phyloP scores from a whole-genome alignment of 2,113 vertebrate genomes.

The Pterophyllum scalare region DNA sequence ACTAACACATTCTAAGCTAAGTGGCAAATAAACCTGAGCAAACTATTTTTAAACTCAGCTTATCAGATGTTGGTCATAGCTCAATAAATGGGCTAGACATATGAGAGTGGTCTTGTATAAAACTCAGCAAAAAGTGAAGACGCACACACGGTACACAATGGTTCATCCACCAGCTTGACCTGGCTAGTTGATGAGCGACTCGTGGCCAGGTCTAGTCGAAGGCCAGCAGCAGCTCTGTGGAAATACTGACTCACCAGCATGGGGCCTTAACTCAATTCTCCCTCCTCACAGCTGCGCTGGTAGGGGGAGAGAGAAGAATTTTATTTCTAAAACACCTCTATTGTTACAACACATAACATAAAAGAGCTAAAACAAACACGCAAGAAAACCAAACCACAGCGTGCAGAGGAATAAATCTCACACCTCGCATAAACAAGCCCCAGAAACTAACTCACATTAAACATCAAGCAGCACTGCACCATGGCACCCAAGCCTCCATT shows the following conservation, averaged over 20 bases:
- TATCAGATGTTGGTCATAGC: not conserved
- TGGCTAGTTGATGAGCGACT: conserved; percentile 33
- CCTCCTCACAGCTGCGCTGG: conserved; percentile 55
- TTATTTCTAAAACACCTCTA: conserved; percentile 60
- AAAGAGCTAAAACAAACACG: conserved; percentile 35
- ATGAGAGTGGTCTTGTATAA: not conserved
- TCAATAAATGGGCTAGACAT: not conserved
- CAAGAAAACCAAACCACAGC: not conserved
- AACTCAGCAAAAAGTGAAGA: not conserved
- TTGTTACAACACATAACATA: conserved; percentile 52
- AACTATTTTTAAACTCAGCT: not conserved
- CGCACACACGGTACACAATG: not conserved
- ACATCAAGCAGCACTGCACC: conserved; percentile 23
- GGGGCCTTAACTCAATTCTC: conserved; percentile 54
- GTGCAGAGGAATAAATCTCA: conserved; percentile 46
- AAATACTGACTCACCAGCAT: conserved; percentile 74
- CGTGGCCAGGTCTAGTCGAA: conserved; percentile 40
- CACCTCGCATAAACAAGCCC: conserved; percentile 44
- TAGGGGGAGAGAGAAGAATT: not conserved
- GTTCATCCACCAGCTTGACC: conserved; percentile 23
- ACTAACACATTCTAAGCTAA: not conserved
- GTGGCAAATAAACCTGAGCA: not conserved
- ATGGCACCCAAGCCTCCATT: conserved; percentile 39
- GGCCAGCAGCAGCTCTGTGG: conserved; percentile 59
- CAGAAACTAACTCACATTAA: conserved; percentile 16